phyloP scores from a whole-genome alignment of 2,113 vertebrate genomes.

The Brachyhypopomus gauderio region DNA sequence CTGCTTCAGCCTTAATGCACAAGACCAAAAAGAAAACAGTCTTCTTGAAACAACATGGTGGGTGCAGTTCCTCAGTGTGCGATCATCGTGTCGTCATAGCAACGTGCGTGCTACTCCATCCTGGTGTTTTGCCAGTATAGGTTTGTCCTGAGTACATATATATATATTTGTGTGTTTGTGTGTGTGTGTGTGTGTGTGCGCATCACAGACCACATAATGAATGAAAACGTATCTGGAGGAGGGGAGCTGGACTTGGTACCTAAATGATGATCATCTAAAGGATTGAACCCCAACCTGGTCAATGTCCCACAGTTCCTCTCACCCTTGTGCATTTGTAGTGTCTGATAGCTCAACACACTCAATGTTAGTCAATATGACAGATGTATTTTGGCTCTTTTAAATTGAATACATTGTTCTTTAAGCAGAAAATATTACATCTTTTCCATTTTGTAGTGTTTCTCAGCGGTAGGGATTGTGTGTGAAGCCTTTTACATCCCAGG shows the following conservation, averaged over 20 bases:
- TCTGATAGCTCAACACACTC: not conserved
- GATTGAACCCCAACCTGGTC: not conserved
- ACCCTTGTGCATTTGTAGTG: too few relatives aligned
- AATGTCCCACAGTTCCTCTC: not conserved
- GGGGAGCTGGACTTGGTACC: not conserved
- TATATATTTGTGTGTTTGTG: not conserved
- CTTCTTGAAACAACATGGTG: not conserved
- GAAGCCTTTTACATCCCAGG: too few relatives aligned
- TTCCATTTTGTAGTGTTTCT: too few relatives aligned
- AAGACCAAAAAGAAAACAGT: not conserved
- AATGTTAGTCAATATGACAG: too few relatives aligned
- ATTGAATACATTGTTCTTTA: too few relatives aligned
- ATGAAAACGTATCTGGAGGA: not conserved
- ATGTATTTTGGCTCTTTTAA: too few relatives aligned
- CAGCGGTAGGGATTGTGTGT: too few relatives aligned
- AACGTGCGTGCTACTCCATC: not conserved
- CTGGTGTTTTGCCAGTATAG: not conserved
- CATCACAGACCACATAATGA: not conserved
- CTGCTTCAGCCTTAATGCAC: not conserved
- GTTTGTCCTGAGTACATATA: not conserved
- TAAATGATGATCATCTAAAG: not conserved
- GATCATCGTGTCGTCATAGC: slow-evolving; percentile 23
- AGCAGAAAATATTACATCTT: too few relatives aligned
- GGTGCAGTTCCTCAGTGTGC: not conserved
- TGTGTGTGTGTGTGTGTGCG: not conserved